Percentiles rank a stretch among this genome's conserved stretches.
Conservation (phyloP, 2,888 invertebrate genomes). For the Hypselothyrea guttata region DNA sequence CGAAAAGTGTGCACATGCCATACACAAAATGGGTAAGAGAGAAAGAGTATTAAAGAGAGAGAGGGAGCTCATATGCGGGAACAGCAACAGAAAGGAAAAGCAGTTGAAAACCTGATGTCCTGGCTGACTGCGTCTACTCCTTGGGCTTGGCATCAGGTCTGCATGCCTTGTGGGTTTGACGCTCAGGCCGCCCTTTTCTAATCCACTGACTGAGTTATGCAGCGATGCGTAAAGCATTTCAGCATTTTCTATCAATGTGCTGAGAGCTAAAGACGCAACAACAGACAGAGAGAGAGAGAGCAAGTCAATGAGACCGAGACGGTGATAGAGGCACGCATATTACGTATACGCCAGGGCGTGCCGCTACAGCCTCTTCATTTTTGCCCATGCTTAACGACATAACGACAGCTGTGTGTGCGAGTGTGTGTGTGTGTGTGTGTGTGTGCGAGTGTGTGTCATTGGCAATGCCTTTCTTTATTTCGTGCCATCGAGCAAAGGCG, state of each 20-base stretch:
- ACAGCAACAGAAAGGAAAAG: constrained; percentile 2
- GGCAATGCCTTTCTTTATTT: constrained; percentile 56
- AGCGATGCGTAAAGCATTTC: constrained; percentile 77
- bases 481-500: constrained; percentile 45
- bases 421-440: constrained; percentile 20
- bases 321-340: constrained; percentile 49
- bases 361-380: constrained; percentile 72
- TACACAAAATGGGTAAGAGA: constrained; percentile 6
- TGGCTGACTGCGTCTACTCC: neutral
- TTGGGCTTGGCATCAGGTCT: constrained; percentile 4
- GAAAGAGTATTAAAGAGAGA: no score
- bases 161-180: constrained; percentile 22
- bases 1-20: constrained; percentile 55
- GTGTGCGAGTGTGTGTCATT: constrained; percentile 42
- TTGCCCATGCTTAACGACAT: constrained; percentile 70
- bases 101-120: constrained; percentile 37
- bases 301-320: neutral
- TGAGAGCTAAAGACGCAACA: constrained; percentile 6
- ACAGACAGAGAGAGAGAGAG: constrained; percentile 3
- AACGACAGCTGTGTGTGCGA: constrained; percentile 46
- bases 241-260: constrained; percentile 75
- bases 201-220: constrained; percentile 76
- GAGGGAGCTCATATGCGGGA: no score
- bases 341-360: constrained; percentile 73
- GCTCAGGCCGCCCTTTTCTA: constrained; percentile 70